Base-by-base conservation (phyloP, 2,888 invertebrate genomes). In the Lasioglossum pauxillum region DNA sequence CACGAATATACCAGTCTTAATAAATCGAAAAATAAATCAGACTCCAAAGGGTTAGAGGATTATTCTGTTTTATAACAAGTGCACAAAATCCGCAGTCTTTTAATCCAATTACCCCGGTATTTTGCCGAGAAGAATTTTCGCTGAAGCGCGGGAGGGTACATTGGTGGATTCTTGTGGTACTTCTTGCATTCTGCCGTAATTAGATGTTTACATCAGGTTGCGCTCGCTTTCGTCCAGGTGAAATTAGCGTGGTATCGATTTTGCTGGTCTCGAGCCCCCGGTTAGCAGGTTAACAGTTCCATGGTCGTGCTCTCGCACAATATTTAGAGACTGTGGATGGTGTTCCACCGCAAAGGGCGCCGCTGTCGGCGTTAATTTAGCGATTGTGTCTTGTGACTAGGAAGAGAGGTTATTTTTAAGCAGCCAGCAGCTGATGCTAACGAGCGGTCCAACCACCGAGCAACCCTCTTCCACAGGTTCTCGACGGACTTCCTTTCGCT, bases 381-480 rank as follows among this genome's bases (percentile, higher is more conserved):
- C 83, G 90, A 88, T 87, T 86, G 90, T 86, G 78, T 75, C 27
- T 78, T n/a, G 38, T 69, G 72, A 53, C 78, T 86, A 84, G 84
- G 81, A 88, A 84, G 82, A 53, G 53, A 53, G 53, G 91, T 90
- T 92, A 92, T 92, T 92, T 92, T 92, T 91, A 88, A 92, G 85
- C 87, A 87, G 78, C 67, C n/a, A 83, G 82, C 89, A 85, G 87
- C 90, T 87, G 88, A 85, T 88, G 78, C 91, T 93, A 93, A 93
- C 91, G 93, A 93, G 93, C 90, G 85, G 81, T 82, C 88, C 90
- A 89, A 88, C 92, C 88, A 88, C 90, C 89, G 77, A 84, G 82
- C 75, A 90, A 90, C 85, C 91, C 89, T 85, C 89, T 89, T 87
- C 67, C 57, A 76, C 80, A 53, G 73, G 83, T 82, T 71, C 78